Percentiles rank a stretch among this genome's conserved stretches.
Evolutionary conservation across 2,113 vertebrate genomes (phyloP).

Genomic region (Hylia prasina): DNA sequence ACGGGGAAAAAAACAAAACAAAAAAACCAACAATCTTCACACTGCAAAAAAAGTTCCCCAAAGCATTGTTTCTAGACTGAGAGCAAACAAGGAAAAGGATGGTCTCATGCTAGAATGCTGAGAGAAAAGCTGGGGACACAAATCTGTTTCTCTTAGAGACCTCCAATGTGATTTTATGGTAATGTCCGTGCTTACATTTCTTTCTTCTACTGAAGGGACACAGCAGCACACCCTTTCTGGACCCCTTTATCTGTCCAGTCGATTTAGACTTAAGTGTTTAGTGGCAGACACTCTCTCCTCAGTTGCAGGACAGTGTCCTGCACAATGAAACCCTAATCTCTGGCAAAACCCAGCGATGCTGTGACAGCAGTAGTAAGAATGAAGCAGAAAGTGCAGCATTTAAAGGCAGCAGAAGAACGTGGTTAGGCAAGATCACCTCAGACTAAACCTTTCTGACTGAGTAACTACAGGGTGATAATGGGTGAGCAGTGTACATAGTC

Average conservation of each 20-base stretch:
- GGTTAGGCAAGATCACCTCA: not conserved
- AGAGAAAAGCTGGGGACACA: not conserved
- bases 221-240: not conserved
- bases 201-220: not conserved
- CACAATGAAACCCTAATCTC: slow-evolving; percentile 5
- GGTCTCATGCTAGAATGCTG: not conserved
- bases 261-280: not conserved
- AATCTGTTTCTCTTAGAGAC: not conserved
- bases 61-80: not conserved
- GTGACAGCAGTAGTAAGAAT: not conserved
- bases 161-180: not conserved
- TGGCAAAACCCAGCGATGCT: not conserved
- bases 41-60: not conserved
- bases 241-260: not conserved
- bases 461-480: not conserved
- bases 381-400: not conserved
- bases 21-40: not conserved
- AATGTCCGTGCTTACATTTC: not conserved
- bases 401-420: not conserved
- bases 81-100: not conserved
- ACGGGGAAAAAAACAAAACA: not conserved
- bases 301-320: not conserved
- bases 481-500: not conserved
- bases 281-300: not conserved
- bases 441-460: not conserved